Percentiles rank a stretch among this genome's conserved stretches.
These are phyloP conservation scores for Trichogramma evanescens DNA, from an alignment of 2,888 invertebrate species.

Conservation along the genomic window DNA sequence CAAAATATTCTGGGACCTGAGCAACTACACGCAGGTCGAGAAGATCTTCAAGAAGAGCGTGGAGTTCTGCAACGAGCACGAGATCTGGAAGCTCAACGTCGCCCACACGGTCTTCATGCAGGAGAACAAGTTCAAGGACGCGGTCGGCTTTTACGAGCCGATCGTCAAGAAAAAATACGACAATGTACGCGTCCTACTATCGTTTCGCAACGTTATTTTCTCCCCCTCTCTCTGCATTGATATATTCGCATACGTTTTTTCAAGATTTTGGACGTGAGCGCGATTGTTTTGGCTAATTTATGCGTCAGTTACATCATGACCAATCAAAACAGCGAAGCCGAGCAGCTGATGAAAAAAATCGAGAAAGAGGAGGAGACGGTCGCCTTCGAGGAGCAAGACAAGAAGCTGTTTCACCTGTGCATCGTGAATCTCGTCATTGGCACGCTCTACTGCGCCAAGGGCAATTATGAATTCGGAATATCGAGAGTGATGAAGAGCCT, in stretches of 20 bases:
- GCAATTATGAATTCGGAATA: conserved; percentile 98
- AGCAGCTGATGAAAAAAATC: conserved; percentile 96
- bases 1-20: conserved; percentile 96
- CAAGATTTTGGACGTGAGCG: conserved; percentile 85
- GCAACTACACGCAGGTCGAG: conserved; percentile 92
- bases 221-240: conserved; percentile 6
- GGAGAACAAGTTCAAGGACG: conserved; percentile 96
- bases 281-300: conserved; percentile 95
- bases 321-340: conserved; percentile 96
- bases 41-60: conserved; percentile 94
- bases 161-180: conserved; percentile 92
- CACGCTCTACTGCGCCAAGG: conserved; percentile 95
- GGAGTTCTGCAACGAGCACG: conserved; percentile 96
- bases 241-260: conserved; percentile 23
- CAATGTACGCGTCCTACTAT: conserved; percentile 51
- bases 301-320: conserved; percentile 99
- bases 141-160: conserved; percentile 95
- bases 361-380: conserved; percentile 95
- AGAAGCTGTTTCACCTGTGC: conserved; percentile 90
- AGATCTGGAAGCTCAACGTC: conserved; percentile 94
- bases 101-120: conserved; percentile 99
- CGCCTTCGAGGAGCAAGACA: conserved; percentile 85
- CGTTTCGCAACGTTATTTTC: not conserved
- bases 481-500: conserved; percentile 94
- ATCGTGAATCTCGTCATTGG: conserved; percentile 99